Conservation (phyloP, 2,888 invertebrate species). For the Sinohyriopsis cumingii region DNA sequence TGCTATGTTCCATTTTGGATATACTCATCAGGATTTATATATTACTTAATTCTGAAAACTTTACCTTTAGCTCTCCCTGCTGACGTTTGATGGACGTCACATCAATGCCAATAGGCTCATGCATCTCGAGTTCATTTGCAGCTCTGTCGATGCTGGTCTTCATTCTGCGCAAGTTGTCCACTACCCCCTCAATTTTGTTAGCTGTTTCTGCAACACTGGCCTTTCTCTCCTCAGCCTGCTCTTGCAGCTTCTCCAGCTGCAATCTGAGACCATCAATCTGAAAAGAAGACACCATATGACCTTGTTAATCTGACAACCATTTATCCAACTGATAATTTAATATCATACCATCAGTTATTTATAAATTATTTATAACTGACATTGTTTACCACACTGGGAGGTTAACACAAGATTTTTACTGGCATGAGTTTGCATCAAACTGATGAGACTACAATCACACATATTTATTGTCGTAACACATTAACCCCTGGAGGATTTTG, state of each 20-base stretch:
- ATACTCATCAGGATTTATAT: too few species aligned
- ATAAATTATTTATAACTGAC: too few species aligned
- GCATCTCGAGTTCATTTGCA: slow-evolving; percentile 55
- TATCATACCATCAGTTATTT: too few species aligned
- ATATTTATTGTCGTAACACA: too few species aligned
- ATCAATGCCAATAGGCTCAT: slow-evolving; percentile 89
- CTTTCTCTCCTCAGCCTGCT: slow-evolving; percentile 77
- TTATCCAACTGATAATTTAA: too few species aligned
- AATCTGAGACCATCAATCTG: slow-evolving; percentile 84
- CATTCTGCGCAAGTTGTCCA: slow-evolving; percentile 47
- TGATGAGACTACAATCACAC: too few species aligned
- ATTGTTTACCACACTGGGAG: too few species aligned
- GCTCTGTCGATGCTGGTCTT: slow-evolving; percentile 56
- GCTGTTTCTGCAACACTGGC: slow-evolving; percentile 57
- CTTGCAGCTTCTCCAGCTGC: slow-evolving; percentile 86
- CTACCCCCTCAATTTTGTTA: slow-evolving; percentile 51
- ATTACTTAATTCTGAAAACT: too few species aligned
- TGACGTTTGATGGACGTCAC: slow-evolving; percentile 91
- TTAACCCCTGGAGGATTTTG: too few species aligned
- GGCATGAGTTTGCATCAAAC: too few species aligned
- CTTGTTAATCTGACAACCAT: background rate
- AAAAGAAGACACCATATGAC: slow-evolving; percentile 1
- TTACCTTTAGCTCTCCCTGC: slow-evolving; percentile 88
- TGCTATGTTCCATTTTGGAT: too few species aligned
- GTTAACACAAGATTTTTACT: too few species aligned